Conservation (phyloP, 92 coral and sea anemone genomes). For the Hydrozoanthus gracilis region DNA sequence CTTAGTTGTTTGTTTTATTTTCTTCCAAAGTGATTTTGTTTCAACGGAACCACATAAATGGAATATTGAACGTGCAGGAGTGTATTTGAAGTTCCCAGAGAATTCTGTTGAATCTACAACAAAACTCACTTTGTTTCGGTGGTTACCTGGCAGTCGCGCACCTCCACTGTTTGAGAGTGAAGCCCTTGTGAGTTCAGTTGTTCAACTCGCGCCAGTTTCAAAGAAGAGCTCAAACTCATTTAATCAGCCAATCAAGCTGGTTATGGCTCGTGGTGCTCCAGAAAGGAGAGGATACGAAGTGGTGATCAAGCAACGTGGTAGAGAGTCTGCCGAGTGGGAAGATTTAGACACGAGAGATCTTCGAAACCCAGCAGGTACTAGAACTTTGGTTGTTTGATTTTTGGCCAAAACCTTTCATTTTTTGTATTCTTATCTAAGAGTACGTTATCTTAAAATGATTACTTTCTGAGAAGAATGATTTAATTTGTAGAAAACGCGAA, state of each 20-base stretch:
- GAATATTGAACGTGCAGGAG: neutral
- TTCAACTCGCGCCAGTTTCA: neutral
- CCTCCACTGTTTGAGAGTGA: neutral
- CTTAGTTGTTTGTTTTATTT: too few species aligned
- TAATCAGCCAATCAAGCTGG: neutral
- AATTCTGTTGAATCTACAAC: neutral
- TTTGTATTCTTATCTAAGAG: too few species aligned
- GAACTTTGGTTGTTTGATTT: too few species aligned
- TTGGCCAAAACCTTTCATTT: too few species aligned
- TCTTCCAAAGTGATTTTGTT: neutral
- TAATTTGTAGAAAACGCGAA: too few species aligned
- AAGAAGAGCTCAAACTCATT: neutral
- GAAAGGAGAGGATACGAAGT: neutral
- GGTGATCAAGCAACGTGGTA: neutral
- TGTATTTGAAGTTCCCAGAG: neutral
- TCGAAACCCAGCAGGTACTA: neutral
- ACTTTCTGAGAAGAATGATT: too few species aligned
- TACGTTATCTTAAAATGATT: too few species aligned
- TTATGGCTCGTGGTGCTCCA: slow-evolving; percentile 9
- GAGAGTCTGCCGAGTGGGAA: neutral
- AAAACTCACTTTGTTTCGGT: neutral
- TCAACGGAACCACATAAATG: neutral
- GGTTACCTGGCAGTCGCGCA: neutral
- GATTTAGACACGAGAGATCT: neutral
- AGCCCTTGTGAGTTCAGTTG: neutral